Percentiles rank a stretch among this genome's conserved stretches.
phyloP scores from a whole-genome alignment of 2,113 vertebrate genomes.

The Saccopteryx bilineata region DNA sequence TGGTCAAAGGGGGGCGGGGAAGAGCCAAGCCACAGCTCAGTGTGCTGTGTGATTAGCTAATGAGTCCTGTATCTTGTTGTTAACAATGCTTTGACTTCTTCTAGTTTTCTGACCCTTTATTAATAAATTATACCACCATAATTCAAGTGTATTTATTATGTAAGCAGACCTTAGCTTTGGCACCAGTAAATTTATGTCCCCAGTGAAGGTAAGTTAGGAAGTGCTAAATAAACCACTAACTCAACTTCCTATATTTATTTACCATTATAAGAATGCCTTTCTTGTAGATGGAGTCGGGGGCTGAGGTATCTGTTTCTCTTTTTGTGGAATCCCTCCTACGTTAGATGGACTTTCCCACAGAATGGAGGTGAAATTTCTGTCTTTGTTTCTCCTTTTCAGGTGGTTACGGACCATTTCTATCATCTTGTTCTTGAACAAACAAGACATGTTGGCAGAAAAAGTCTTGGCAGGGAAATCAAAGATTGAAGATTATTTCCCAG shows the following conservation, averaged over 20 bases:
- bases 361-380: background rate
- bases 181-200: background rate
- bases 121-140: conserved; percentile 42
- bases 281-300: background rate
- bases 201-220: background rate
- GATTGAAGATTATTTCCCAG: conserved; percentile 99
- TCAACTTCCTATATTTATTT: background rate
- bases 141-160: background rate
- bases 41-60: background rate
- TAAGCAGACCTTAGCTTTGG: background rate
- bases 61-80: background rate
- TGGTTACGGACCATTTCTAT: conserved; percentile 99
- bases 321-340: background rate
- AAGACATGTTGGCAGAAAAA: conserved; percentile 99
- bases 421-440: conserved; percentile 99
- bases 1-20: background rate
- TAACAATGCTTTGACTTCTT: background rate
- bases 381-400: conserved; percentile 87
- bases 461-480: conserved; percentile 99
- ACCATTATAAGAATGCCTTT: background rate
- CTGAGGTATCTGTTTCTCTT: background rate
- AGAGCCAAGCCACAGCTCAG: background rate
- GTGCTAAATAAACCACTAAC: background rate
- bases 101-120: background rate
- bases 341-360: background rate